A percentile compares a stretch with the other conserved stretches of the same genome.
phyloP scores from a whole-genome alignment of 2,113 vertebrate genomes.

The Pimephales promelas region DNA sequence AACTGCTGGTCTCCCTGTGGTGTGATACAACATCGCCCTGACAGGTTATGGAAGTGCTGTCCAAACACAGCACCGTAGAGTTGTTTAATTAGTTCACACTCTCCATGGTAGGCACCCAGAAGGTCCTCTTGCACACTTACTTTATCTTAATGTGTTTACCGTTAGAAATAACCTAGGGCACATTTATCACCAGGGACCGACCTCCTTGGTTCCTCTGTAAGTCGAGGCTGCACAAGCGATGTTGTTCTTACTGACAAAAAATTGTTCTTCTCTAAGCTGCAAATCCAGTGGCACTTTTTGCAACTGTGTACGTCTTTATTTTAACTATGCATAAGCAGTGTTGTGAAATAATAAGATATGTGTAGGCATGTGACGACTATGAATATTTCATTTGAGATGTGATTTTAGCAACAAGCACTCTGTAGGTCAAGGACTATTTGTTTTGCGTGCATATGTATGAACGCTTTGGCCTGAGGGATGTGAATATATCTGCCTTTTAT shows the following conservation, averaged over 20 bases:
- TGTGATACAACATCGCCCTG: conserved; percentile 47
- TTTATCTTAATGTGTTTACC: conserved; percentile 59
- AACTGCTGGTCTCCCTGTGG: conserved; percentile 40
- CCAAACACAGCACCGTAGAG: conserved; percentile 46
- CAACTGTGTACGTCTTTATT: background rate
- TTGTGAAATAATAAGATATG: conserved; percentile 2
- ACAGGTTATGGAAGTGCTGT: conserved; percentile 51
- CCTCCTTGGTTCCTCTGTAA: conserved; percentile 27
- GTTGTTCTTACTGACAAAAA: background rate
- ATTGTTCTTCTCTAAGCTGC: conserved; percentile 10
- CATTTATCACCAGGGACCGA: conserved; percentile 51
- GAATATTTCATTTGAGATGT: conserved; percentile 11
- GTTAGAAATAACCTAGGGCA: conserved; percentile 48
- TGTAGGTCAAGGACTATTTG: conserved; percentile 36
- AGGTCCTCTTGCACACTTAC: conserved; percentile 43
- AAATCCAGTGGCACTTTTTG: background rate
- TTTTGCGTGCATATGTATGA: conserved; percentile 35
- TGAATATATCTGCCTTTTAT: conserved; percentile 1
- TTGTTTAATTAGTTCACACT: conserved; percentile 60
- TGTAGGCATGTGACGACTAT: conserved; percentile 12
- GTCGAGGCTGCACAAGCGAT: background rate
- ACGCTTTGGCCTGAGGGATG: conserved; percentile 24
- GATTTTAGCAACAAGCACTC: conserved; percentile 23
- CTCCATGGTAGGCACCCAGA: conserved; percentile 51
- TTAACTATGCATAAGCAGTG: background rate